A percentile compares a stretch with the other conserved stretches of the same genome.
Conservation (phyloP, 2,888 invertebrate species). For the Didymodactylos carnosus region DNA sequence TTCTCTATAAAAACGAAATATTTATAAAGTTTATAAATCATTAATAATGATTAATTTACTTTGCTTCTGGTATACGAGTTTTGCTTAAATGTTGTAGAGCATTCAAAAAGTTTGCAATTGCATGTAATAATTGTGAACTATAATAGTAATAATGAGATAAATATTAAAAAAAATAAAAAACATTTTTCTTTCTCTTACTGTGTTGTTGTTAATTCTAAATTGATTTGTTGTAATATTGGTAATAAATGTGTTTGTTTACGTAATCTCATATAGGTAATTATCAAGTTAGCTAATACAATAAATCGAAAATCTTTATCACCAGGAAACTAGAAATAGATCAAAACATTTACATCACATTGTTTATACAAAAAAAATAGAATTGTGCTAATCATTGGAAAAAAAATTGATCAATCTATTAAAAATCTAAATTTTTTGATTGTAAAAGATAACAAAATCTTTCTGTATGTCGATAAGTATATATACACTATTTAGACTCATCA, state of each 20-base stretch:
- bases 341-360: no score
- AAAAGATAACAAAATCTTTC: no score
- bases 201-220: neutral
- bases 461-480: no score
- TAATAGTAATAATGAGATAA: no score
- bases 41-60: neutral
- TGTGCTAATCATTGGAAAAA: no score
- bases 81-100: neutral
- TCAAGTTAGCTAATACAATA: neutral
- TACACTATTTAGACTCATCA: no score
- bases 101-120: neutral
- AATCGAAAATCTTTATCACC: constrained; percentile 1
- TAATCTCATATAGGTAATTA: neutral
- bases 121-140: neutral
- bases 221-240: neutral
- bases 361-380: no score
- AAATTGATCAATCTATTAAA: no score
- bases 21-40: neutral
- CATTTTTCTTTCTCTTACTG: neutral
- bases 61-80: neutral
- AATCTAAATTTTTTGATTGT: no score
- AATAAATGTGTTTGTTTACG: neutral
- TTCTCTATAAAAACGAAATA: neutral
- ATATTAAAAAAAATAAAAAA: neutral
- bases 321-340: neutral